Conservation (phyloP, 2,888 invertebrate genomes). For the Halocaridina rubra region DNA sequence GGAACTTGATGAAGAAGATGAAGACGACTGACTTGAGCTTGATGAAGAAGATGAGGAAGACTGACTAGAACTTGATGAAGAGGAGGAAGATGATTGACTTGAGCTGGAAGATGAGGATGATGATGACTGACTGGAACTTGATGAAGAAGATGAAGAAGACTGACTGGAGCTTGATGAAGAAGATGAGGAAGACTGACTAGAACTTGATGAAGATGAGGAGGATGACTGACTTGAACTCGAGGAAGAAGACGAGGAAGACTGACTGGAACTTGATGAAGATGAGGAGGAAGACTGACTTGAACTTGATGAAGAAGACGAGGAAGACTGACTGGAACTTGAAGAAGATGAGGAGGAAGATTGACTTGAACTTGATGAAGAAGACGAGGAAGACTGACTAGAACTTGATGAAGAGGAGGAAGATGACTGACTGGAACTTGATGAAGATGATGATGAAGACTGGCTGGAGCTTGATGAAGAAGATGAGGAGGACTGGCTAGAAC, state of each 20-base stretch:
- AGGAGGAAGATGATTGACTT: neutral
- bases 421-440: neutral
- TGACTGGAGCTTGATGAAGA: neutral
- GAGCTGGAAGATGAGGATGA: neutral
- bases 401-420: neutral
- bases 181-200: neutral
- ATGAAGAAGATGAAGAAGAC: neutral
- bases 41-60: neutral
- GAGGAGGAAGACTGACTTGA: neutral
- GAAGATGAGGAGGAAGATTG: neutral
- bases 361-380: neutral
- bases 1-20: neutral
- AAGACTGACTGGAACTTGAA: neutral
- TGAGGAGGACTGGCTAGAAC: no score
- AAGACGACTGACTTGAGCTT: neutral
- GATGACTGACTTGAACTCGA: neutral
- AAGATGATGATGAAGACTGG: neutral
- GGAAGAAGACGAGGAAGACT: neutral
- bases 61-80: neutral
- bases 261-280: neutral
- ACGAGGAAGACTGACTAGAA: neutral
- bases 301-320: neutral
- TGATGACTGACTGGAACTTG: neutral
- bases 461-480: neutral
- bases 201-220: neutral